phyloP scores from a whole-genome alignment of 2,888 invertebrate genomes.

The Drosophila cognata region DNA sequence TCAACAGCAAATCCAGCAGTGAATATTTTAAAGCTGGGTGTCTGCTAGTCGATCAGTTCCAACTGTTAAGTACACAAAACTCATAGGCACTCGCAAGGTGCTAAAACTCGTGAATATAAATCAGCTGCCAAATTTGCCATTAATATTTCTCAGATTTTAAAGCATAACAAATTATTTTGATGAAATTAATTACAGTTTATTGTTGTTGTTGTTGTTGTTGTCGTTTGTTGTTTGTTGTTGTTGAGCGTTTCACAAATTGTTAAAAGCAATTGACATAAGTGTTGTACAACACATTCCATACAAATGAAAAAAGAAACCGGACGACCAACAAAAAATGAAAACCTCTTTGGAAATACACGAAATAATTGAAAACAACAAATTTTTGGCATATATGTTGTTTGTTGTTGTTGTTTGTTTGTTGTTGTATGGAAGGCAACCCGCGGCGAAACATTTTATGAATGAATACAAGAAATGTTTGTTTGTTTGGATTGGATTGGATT shows the following conservation, averaged over 20 bases:
- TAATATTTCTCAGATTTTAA: slow-evolving; percentile 4
- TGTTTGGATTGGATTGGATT: background rate
- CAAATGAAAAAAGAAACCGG: slow-evolving; percentile 14
- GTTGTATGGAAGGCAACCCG: slow-evolving; percentile 41
- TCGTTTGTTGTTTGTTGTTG: background rate
- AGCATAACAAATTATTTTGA: slow-evolving; percentile 11
- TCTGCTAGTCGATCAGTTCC: background rate
- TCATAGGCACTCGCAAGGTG: slow-evolving; percentile 1
- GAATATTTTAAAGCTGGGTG: background rate
- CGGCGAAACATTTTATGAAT: slow-evolving; percentile 64
- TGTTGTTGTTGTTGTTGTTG: background rate
- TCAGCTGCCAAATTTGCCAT: background rate
- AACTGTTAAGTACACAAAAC: background rate
- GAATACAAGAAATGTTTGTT: slow-evolving; percentile 46
- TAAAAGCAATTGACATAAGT: slow-evolving; percentile 48
- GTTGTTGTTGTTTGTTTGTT: background rate
- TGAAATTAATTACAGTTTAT: slow-evolving; percentile 12
- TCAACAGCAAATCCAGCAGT: background rate
- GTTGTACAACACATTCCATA: slow-evolving; percentile 48
- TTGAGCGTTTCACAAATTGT: slow-evolving; percentile 23
- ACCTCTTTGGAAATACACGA: slow-evolving; percentile 34
- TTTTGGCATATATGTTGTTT: slow-evolving; percentile 44
- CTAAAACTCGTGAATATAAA: background rate
- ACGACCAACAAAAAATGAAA: slow-evolving; percentile 11
- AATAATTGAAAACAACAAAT: slow-evolving; percentile 61